Evolutionary conservation across 2,113 vertebrate species (phyloP), one percentile per base, ranked within the genome.

Genomic region (Sardina pilchardus): DNA sequence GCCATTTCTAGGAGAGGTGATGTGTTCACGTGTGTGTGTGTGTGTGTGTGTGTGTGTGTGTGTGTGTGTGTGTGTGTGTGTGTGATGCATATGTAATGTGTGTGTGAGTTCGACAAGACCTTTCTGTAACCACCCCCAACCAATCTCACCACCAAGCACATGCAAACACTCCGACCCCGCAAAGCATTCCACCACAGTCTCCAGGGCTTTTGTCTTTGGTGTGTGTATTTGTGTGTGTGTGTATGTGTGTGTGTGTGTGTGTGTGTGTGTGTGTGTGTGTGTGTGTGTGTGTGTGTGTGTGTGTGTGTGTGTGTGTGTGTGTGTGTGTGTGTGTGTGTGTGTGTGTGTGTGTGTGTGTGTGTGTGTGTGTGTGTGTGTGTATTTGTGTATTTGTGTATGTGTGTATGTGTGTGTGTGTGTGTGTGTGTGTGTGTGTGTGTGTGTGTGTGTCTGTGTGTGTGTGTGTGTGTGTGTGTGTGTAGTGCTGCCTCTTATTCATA

Each of bases 11-110:
- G 24, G 0, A n/a, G n/a, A 63, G 24, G 59, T 63, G 59, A 63
- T n/a, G 16, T 45, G 67, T 75, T n/a, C n/a, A n/a, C n/a, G 71
- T 75, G 71, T 75, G 71, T 75, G 71, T 75, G 71, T 75, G 67
- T 75, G 67, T 34, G n/a, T 75, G 67, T 75, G 67, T 34, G 26
- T 75, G 63, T 71, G 63, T 71, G 63, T 71, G 63, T 71, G 63
- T 34, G 7, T 34, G 63, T 34, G 1, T 71, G 56, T 24, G 56
- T 71, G 63, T 34, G n/a, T 71, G 30, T 36, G 26, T 75, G 30
- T 36, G 10, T 75, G 0, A 56, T 56, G 67, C 30, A 36, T 71
- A 12, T 75, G 30, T 36, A 36, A 56, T 24, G 67, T 36, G 26
- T 71, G 1, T 71, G n/a, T 12, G 12, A 30, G 30, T 10, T 36